Conservation (phyloP, 2,888 invertebrate genomes). For the Clunio marinus region DNA sequence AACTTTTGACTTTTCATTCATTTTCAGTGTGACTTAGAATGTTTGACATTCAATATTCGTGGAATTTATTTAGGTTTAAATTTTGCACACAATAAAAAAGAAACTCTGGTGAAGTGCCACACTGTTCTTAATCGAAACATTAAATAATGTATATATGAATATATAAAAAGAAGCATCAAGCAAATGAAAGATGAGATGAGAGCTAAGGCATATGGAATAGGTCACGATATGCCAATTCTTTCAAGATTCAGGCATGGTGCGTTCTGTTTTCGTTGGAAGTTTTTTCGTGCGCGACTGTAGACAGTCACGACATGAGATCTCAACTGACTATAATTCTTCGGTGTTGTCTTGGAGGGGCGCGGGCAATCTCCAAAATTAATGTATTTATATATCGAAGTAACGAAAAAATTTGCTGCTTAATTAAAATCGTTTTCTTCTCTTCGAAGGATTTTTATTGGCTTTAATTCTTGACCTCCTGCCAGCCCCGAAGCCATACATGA, state of each 20-base stretch:
- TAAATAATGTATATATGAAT: no score
- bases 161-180: no score
- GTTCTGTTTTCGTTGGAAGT: conserved; percentile 18
- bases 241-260: conserved; percentile 18
- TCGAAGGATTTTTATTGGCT: conserved; percentile 21
- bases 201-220: conserved; percentile 24
- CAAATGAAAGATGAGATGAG: conserved; percentile 20
- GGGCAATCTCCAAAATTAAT: conserved; percentile 3
- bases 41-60: no score
- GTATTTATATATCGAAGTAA: background rate
- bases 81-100: no score
- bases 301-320: conserved; percentile 39
- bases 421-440: conserved; percentile 14
- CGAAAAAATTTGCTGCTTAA: conserved; percentile 11
- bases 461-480: conserved; percentile 37
- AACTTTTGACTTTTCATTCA: no score
- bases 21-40: no score
- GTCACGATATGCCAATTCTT: conserved; percentile 38
- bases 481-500: conserved; percentile 8
- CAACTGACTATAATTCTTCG: conserved; percentile 25
- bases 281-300: conserved; percentile 17
- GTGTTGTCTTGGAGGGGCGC: background rate
- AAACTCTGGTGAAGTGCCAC: no score
- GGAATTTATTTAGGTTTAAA: no score
- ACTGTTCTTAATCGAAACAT: no score